Base-by-base conservation (phyloP, 35 echinoderm and acorn worm genomes). In the Eucidaris tribuloides region DNA sequence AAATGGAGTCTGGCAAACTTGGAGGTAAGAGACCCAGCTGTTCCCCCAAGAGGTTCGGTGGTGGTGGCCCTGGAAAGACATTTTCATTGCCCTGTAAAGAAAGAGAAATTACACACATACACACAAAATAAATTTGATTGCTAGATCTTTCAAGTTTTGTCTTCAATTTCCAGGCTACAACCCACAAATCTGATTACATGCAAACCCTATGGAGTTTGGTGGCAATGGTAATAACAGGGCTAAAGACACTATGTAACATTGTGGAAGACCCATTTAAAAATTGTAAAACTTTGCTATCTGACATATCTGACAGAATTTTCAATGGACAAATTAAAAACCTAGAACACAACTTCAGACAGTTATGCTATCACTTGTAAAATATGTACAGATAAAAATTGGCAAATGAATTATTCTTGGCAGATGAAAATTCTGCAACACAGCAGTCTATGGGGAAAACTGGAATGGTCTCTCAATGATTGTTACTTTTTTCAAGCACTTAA, bases 41-140 rank as follows among this genome's bases (percentile, higher is more conserved):
- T 7, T 63, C 79, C 4, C 23, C 62, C 28, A 89, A 19, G 7
- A 89, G 46, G 42, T 89, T 89, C 20, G 87, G 87, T 6, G 81
- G 81, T 3, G 33, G 25, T 0, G 87, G 78, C 13, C 78, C 79
- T 37, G 65, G 33, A 11, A 33, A 17, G 38, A 80, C 59, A 29
- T 70, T 45, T n/a, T 52, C 48, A 19, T 22, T 76, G 32, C 62
- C 87, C 87, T 89, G 35, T 0, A 58, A 22, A 20, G 1, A 14
- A 55, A 5, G 58, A 3, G 15, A 27, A 17, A 39, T 18, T 14
- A 44, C 40, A 15, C 39, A 81, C n/a, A 2, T 7, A 30, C 20
- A 66, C 43, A 83, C 1, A 83, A 42, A 23, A 65, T 19, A 30
- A 52, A 22, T 52, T 19, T 7, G 45, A 31, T 2, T 81, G 20